Evolutionary conservation across 2,888 invertebrate species (phyloP).

Genomic region (Acanthosepion esculentum): DNA sequence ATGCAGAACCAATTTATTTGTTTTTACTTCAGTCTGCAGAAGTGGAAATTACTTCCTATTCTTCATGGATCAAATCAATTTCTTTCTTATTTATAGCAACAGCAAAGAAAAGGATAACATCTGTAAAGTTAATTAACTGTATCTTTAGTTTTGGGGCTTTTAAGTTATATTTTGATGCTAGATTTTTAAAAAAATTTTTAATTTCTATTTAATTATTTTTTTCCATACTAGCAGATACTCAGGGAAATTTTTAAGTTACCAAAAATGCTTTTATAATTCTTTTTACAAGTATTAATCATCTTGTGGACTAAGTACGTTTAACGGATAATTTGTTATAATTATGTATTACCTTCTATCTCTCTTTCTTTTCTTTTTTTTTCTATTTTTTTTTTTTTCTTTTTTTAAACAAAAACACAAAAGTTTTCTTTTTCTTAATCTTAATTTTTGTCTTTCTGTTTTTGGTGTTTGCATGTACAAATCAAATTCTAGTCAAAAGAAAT

Average conservation of each 20-base stretch:
- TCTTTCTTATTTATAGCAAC: neutral
- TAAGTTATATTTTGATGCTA: neutral
- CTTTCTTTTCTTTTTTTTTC: too few relatives aligned
- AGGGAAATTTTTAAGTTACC: neutral
- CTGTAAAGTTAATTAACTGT: neutral
- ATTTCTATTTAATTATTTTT: neutral
- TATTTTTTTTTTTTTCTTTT: neutral
- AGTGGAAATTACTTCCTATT: neutral
- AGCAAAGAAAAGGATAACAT: neutral
- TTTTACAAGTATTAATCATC: neutral
- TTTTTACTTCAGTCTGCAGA: neutral
- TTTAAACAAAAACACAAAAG: neutral
- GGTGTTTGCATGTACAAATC: neutral
- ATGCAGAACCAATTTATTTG: neutral
- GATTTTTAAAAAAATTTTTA: neutral
- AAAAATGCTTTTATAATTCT: neutral
- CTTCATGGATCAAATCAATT: conserved; percentile 1
- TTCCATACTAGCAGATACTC: neutral
- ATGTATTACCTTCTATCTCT: neutral
- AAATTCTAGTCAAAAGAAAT: neutral
- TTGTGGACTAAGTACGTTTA: neutral
- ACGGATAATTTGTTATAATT: neutral
- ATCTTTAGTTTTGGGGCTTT: neutral
- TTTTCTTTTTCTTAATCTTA: neutral
- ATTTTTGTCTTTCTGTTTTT: neutral